Base-by-base conservation (phyloP, 1,140 invertebrate genomes). In the Scaptomyza montana region DNA sequence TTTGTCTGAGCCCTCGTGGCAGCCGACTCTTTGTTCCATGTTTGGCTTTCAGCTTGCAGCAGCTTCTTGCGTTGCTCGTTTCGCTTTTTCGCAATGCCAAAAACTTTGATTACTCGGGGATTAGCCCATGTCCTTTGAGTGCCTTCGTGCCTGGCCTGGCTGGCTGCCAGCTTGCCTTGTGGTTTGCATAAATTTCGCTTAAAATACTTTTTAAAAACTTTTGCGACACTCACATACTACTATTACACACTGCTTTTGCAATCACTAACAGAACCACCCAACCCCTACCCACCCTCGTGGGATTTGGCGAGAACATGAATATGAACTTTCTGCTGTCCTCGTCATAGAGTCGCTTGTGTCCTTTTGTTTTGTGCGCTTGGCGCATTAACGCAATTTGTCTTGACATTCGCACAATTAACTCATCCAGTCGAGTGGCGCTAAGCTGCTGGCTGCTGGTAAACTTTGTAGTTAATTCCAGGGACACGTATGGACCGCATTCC, bases 381-480 rank as follows among this genome's bases (percentile, higher is more conserved):
- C 77, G 85, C 68, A 89, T 85, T 85, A 89, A 81, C 85, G 80
- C 87, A 90, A 90, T 90, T 89, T 90, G 87, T 90, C 84, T 89
- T 80, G 87, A 90, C 87, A 90, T 84, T 90, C 87, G 78, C 87
- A 90, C 87, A 90, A 90, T 90, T 90, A 90, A 84, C 80, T 89
- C 84, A 89, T 71, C 82, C 82, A 80, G 71, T 77, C 71, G 60
- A 77, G 64, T 74, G 70, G 60, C 65, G 66, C 78, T 82, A 87
- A 86, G 82, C 81, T 78, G 67, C 70, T 54, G 66, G 73, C 74
- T 36, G 82, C 81, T 76, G 70, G 82, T 70, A 78, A 86, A 82
- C 60, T 77, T 87, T 62, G 43, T 21, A 60, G 82, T 78, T 86
- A 86, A 86, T 86, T 82, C 82, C 33, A 36, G 51, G 46, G 59